Evolutionary conservation across 2,888 invertebrate genomes (phyloP), one percentile per base, ranked within the genome.

Genomic region (Ectemnius lituratus): DNA sequence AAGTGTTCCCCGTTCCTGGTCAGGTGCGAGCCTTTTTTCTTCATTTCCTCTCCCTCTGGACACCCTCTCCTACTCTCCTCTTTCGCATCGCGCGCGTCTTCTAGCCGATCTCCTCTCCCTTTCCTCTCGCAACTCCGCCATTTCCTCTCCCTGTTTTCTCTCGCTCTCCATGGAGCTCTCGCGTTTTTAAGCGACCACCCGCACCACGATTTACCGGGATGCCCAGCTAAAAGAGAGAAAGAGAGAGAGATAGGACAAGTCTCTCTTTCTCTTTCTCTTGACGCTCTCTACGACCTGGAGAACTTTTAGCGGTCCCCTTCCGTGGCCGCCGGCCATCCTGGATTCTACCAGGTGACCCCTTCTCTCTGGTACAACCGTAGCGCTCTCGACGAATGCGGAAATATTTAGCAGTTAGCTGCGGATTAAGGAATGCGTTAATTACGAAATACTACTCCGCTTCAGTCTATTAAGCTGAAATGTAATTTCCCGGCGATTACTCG

Each of bases 381-480:
- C 37, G 16, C 61, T 46, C 58, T 45, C 46, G 45, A 63, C 57
- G 69, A 70, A 68, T 66, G 75, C 66, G 82, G 76, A 82, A 86
- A 86, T 85, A 83, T 86, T 86, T 84, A 85, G 79, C 84, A 81
- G 83, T 85, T 82, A 83, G 75, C 37, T 72, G 68, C 73, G 86
- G 86, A 87, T 88, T 87, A 88, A 87, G 85, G 84, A 87, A 85
- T 83, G 76, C 80, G 81, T 84, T 88, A 88, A 88, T 88, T 87
- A 83, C 86, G 78, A 88, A 85, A 87, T 87, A 85, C 83, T 75
- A 75, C 70, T 69, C 8, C 37, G 66, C 74, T 70, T 74, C 80
- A 75, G 63, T 80, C 71, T 72, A 75, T 81, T 77, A 83, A 77
- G 73, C 80, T 75, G 73, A 83, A 84, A 84, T 82, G 80, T 81